These are phyloP conservation scores for Choristoneura rosaceana DNA, from an alignment of 2,888 invertebrate species.

Conservation along the genomic window DNA sequence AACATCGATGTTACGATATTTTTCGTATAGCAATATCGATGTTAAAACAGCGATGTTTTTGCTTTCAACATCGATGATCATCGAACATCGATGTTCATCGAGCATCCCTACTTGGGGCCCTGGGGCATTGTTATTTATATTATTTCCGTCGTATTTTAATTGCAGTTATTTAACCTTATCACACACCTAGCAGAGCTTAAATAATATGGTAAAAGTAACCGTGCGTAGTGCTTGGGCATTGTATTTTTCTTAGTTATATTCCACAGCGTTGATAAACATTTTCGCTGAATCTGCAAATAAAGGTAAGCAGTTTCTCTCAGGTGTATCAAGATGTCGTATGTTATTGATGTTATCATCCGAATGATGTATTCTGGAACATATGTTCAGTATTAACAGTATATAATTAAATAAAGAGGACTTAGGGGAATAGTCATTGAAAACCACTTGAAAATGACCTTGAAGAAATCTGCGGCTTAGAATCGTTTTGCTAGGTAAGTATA, in stretches of 20 bases:
- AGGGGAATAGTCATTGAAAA: conserved; percentile 4
- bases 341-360: conserved; percentile 38
- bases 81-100: too few species aligned
- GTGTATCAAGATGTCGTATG: conserved; percentile 40
- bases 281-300: conserved; percentile 31
- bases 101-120: conserved; percentile 9
- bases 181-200: conserved; percentile 2
- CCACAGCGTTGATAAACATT: conserved; percentile 1
- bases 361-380: conserved; percentile 28
- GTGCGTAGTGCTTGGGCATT: conserved; percentile 32
- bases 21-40: too few species aligned
- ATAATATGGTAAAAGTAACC: conserved; percentile 36
- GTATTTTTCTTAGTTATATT: conserved; percentile 29
- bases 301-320: conserved; percentile 40
- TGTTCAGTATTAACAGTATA: conserved; percentile 3
- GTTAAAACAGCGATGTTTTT: too few species aligned
- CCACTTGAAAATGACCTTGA: conserved; percentile 36
- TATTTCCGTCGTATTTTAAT: conserved; percentile 39
- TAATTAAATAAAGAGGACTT: background rate
- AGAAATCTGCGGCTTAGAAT: conserved; percentile 28
- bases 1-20: too few species aligned
- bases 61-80: too few species aligned
- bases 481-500: conserved; percentile 20
- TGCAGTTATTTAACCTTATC: conserved; percentile 19
- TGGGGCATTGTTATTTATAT: conserved; percentile 39